A percentile compares a stretch with the other conserved stretches of the same genome.
Conservation (phyloP, 2,888 invertebrate species). For the Lumbricus terrestris region DNA sequence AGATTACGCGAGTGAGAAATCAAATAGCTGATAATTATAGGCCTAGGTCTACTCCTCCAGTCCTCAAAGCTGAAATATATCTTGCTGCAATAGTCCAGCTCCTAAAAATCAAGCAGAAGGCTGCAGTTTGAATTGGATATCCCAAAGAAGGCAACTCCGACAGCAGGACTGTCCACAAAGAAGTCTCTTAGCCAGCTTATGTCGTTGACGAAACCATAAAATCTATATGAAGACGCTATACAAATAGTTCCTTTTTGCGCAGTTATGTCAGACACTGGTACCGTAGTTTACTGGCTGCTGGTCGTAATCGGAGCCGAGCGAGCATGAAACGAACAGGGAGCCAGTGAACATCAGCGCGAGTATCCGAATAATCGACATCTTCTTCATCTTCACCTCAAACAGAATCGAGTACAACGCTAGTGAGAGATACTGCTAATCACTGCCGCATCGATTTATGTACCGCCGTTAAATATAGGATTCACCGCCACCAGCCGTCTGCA, state of each 20-base stretch:
- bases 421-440: neutral
- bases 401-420: neutral
- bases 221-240: neutral
- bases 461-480: neutral
- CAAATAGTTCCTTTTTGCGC: neutral
- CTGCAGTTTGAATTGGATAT: neutral
- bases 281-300: constrained; percentile 10
- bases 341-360: neutral
- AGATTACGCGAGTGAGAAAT: neutral
- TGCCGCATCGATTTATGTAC: neutral
- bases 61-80: neutral
- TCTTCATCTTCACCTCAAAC: neutral
- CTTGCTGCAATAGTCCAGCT: neutral
- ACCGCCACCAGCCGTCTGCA: neutral
- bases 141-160: neutral
- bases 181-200: neutral
- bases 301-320: neutral
- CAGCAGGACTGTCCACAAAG: neutral
- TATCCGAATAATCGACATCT: neutral
- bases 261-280: neutral
- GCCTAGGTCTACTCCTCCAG: neutral
- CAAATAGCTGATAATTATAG: neutral
- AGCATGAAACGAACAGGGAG: neutral
- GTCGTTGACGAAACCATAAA: neutral
- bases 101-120: neutral